Conservation (phyloP, 1,140 invertebrate genomes). For the Drosophila carrolli region DNA sequence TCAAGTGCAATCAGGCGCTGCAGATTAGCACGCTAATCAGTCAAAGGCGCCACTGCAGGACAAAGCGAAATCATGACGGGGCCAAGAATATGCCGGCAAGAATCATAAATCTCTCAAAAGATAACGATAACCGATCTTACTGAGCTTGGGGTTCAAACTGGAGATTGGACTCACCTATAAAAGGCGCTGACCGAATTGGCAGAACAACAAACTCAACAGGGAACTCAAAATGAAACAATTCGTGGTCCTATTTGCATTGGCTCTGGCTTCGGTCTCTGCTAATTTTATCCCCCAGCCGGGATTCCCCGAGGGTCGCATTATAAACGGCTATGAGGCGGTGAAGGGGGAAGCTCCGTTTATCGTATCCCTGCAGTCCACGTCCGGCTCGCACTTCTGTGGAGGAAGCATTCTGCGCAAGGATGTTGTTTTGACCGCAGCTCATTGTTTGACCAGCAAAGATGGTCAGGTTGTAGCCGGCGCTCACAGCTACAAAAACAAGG, state of each 20-base stretch:
- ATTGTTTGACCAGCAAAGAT: constrained; percentile 45
- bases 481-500: constrained; percentile 81
- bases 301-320: constrained; percentile 80
- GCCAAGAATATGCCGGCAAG: constrained; percentile 29
- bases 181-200: constrained; percentile 12
- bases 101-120: constrained; percentile 58
- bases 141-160: constrained; percentile 6
- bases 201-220: constrained; percentile 25
- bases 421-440: constrained; percentile 67
- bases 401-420: constrained; percentile 33
- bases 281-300: constrained; percentile 45
- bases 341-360: constrained; percentile 75
- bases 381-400: constrained; percentile 60
- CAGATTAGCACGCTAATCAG: constrained; percentile 11
- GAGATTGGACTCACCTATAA: constrained; percentile 50
- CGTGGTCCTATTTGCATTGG: constrained; percentile 58
- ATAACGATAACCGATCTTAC: constrained; percentile 37
- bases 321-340: constrained; percentile 70
- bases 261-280: constrained; percentile 55
- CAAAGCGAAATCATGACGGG: constrained; percentile 17
- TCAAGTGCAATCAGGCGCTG: constrained; percentile 14
- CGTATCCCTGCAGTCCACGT: constrained; percentile 56
- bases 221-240: constrained; percentile 66
- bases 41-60: constrained; percentile 25
- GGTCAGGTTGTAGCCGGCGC: constrained; percentile 51